These are phyloP conservation scores for Tachysurus fulvidraco DNA, from an alignment of 2,113 vertebrate genomes.

Conservation along the genomic window DNA sequence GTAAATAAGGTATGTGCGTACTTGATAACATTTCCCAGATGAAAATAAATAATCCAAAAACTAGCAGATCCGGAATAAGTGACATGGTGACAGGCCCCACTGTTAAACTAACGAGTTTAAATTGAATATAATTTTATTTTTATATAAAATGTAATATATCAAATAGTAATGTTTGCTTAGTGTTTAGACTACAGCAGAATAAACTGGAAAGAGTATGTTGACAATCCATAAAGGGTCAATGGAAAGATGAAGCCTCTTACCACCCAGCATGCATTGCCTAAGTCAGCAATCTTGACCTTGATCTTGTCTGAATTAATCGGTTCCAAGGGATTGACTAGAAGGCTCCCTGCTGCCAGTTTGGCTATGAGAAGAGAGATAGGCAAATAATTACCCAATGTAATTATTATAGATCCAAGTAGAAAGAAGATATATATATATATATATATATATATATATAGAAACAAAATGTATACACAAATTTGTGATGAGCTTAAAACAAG, in stretches of 20 bases:
- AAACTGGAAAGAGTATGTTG: neutral
- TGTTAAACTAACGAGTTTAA: too few relatives aligned
- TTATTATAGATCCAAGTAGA: neutral
- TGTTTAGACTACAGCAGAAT: too few relatives aligned
- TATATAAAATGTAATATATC: too few relatives aligned
- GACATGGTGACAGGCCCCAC: too few relatives aligned
- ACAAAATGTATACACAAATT: neutral
- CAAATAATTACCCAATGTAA: neutral
- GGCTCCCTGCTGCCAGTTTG: slow-evolving; percentile 85
- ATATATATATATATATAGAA: neutral
- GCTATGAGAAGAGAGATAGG: slow-evolving; percentile 62
- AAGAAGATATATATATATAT: neutral
- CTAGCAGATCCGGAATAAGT: neutral
- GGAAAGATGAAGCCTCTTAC: slow-evolving; percentile 75
- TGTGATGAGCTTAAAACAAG: slow-evolving; percentile 21
- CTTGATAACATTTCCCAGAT: neutral
- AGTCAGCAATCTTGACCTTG: slow-evolving; percentile 97
- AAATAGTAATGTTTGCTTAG: too few relatives aligned
- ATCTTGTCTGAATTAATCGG: slow-evolving; percentile 93
- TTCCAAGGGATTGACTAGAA: slow-evolving; percentile 95
- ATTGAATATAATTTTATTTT: too few relatives aligned
- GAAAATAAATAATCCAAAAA: neutral
- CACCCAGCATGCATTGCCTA: slow-evolving; percentile 99
- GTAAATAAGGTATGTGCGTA: neutral
- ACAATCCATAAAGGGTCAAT: slow-evolving; percentile 41